Conservation (phyloP, 2,797 vertebrate species). For the Hozukius guyotensis region DNA sequence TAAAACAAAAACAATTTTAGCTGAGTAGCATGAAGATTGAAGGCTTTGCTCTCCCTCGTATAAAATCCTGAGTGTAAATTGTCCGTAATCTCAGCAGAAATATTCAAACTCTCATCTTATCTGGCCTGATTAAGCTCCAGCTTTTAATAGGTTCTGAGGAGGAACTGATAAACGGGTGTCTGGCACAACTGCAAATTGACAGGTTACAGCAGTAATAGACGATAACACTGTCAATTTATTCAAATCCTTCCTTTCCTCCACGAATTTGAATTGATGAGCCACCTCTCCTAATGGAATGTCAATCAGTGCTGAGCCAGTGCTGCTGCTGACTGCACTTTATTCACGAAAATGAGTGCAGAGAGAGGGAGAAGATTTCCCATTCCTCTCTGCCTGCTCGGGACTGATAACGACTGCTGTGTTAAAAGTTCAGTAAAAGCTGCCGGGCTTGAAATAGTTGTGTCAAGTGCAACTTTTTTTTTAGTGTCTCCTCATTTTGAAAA, state of each 20-base stretch:
- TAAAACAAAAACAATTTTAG: slow-evolving; percentile 50
- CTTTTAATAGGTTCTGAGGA: slow-evolving; percentile 74
- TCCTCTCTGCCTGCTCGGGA: slow-evolving; percentile 79
- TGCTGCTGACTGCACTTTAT: slow-evolving; percentile 78
- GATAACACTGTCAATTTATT: slow-evolving; percentile 86
- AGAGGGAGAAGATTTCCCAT: slow-evolving; percentile 73
- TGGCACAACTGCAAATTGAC: slow-evolving; percentile 80
- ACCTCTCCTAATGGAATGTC: slow-evolving; percentile 83
- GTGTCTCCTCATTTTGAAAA: slow-evolving; percentile 50
- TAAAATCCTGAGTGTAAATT: slow-evolving; percentile 56
- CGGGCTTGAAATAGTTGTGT: slow-evolving; percentile 76
- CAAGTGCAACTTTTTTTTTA: slow-evolving; percentile 71
- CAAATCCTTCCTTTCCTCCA: slow-evolving; percentile 79
- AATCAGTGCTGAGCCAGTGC: slow-evolving; percentile 78
- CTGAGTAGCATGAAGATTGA: slow-evolving; percentile 21
- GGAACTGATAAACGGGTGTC: slow-evolving; percentile 74
- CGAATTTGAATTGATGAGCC: slow-evolving; percentile 82
- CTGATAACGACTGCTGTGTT: slow-evolving; percentile 83
- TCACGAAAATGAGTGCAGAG: slow-evolving; percentile 70
- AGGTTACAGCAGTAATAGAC: slow-evolving; percentile 76
- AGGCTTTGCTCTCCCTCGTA: slow-evolving; percentile 10
- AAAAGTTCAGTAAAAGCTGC: slow-evolving; percentile 81
- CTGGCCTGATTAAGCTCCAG: slow-evolving; percentile 68
- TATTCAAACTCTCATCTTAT: slow-evolving; percentile 70
- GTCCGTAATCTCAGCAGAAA: slow-evolving; percentile 69